Base-by-base conservation (phyloP, 1,140 invertebrate genomes). In the Panagrolaimus sp. region DNA sequence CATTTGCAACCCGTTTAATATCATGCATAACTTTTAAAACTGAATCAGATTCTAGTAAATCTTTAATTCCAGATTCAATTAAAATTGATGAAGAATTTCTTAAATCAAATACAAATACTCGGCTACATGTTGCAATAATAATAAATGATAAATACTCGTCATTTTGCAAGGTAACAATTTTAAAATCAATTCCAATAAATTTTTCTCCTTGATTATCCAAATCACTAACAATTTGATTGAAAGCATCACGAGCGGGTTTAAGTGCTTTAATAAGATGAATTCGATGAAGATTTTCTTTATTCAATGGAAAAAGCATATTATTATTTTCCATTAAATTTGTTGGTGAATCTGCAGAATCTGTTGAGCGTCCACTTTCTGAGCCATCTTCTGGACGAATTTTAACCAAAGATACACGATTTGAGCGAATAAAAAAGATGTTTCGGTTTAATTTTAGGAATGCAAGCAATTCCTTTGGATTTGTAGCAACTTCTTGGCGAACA, bases 21-120 rank as follows among this genome's bases (percentile, higher is more conserved):
- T 96, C 93, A 84, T 97, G 94, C 79, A 94, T 90, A 26, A 97
- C 89, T 88, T 97, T 97, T 45, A 92, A 85, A 73, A 96, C 88
- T 82, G 88, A 85, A 47, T 89, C 87, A 82, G 89, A 90, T 84
- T 94, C 91, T 32, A 96, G 83, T 58, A 96, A 80, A 28, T 87
- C 88, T 76, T 90, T 89, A 8, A 96, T 85, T 65, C 90, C 90
- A 45, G 90, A 90, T 76, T 90, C 88, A 45, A 86, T 85, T 62
- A 95, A 86, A 79, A 96, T 88, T 70, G 87, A 88, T 0, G 91
- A 91, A 81, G 90, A 90, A 14, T 90, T 89, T 75, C 93, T 88
- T 46, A 96, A 87, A 86, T 97, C 94, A 83, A 96, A 93, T 71
- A 96, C 87, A 73, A 78, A 84, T 12, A 85, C 79, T 66, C 80